Percentiles rank a stretch among this genome's conserved stretches.
Conservation (phyloP, 2,797 vertebrate genomes). For the Acanthurus lineatus region DNA sequence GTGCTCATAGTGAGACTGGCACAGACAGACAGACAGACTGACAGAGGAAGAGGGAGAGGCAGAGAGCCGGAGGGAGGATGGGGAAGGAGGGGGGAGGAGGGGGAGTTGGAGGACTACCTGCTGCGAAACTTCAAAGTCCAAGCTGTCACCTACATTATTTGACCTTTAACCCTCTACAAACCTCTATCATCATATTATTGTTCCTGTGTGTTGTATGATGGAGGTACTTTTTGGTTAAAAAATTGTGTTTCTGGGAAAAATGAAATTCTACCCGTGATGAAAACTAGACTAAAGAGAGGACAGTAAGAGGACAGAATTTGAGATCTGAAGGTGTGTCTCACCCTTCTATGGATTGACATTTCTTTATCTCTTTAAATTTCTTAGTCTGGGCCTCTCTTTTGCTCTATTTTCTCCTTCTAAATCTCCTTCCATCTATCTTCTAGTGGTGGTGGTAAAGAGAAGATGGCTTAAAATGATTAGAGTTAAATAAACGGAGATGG, state of each 20-base stretch:
- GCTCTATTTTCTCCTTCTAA: slow-evolving; percentile 44
- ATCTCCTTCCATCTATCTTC: slow-evolving; percentile 64
- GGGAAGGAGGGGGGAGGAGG: slow-evolving; percentile 44
- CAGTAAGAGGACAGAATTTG: slow-evolving; percentile 38
- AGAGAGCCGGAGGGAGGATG: slow-evolving; percentile 66
- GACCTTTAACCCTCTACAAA: slow-evolving; percentile 74
- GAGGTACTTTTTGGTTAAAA: slow-evolving; percentile 25
- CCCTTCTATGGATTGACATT: slow-evolving; percentile 44
- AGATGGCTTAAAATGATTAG: slow-evolving; percentile 86
- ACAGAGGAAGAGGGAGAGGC: slow-evolving; percentile 31
- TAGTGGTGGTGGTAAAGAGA: slow-evolving; percentile 72
- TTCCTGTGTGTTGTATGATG: slow-evolving; percentile 41
- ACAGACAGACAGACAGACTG: slow-evolving; percentile 38
- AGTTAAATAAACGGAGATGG: slow-evolving; percentile 82
- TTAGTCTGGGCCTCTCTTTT: slow-evolving; percentile 43
- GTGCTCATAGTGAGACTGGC: slow-evolving; percentile 23
- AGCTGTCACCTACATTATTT: slow-evolving; percentile 79
- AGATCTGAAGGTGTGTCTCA: slow-evolving; percentile 40
- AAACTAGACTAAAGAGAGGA: slow-evolving; percentile 3
- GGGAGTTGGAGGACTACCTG: slow-evolving; percentile 62
- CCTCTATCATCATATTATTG: slow-evolving; percentile 64
- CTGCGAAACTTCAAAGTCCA: slow-evolving; percentile 82
- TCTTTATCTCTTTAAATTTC: slow-evolving; percentile 44
- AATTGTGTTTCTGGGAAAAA: slow-evolving; percentile 30
- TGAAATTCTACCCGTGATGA: slow-evolving; percentile 16